These are phyloP conservation scores for Malacosoma neustria DNA, from an alignment of 2,888 invertebrate species.

Conservation along the genomic window DNA sequence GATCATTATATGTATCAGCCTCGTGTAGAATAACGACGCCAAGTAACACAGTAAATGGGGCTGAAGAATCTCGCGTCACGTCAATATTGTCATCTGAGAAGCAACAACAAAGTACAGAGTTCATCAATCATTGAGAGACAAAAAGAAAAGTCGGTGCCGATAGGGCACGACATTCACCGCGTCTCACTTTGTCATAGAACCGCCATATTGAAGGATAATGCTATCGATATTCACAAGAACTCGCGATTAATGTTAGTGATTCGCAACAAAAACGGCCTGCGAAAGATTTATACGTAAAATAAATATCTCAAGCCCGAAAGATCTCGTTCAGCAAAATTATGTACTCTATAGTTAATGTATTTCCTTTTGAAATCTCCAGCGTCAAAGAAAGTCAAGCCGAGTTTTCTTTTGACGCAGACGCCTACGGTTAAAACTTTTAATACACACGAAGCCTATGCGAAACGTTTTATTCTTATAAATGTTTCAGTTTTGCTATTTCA, in stretches of 20 bases:
- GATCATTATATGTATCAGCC: slow-evolving; percentile 8
- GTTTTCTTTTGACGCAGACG: slow-evolving; percentile 9
- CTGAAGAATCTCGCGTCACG: slow-evolving; percentile 26
- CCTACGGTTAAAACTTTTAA: slow-evolving; percentile 10
- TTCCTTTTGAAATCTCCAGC: slow-evolving; percentile 11
- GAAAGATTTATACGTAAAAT: background rate
- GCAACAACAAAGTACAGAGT: slow-evolving; percentile 26
- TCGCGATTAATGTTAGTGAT: background rate
- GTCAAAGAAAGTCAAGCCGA: slow-evolving; percentile 11
- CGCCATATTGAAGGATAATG: slow-evolving; percentile 17
- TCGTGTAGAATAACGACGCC: slow-evolving; percentile 9
- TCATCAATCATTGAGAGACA: slow-evolving; percentile 57
- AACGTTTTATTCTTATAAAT: slow-evolving; percentile 7
- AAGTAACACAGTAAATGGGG: slow-evolving; percentile 13
- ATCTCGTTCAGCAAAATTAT: slow-evolving; percentile 1
- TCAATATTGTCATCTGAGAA: slow-evolving; percentile 37
- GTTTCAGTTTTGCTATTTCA: slow-evolving; percentile 3
- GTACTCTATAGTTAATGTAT: slow-evolving; percentile 9
- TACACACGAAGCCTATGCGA: slow-evolving; percentile 2
- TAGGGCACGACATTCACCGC: slow-evolving; percentile 41
- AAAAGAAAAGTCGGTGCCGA: slow-evolving; percentile 47
- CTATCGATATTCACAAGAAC: slow-evolving; percentile 9
- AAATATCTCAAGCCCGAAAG: background rate
- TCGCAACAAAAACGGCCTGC: background rate
- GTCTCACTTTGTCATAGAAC: slow-evolving; percentile 37